Conservation (phyloP, 1,140 invertebrate genomes). For the Heterodera schachtii region DNA sequence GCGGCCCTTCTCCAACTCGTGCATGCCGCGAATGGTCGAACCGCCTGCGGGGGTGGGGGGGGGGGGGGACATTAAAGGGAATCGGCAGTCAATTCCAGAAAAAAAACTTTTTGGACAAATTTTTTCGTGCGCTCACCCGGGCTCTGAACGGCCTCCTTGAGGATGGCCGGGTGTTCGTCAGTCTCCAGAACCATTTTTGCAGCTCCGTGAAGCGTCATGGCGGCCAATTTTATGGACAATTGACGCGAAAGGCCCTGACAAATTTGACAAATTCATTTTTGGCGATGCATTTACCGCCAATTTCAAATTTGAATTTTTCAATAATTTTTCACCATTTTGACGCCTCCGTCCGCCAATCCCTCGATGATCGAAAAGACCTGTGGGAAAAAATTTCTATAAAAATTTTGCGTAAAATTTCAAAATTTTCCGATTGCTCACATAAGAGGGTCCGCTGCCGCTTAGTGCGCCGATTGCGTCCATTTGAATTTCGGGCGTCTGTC, state of each 20-base stretch:
- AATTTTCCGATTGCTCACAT: slow-evolving; percentile 72
- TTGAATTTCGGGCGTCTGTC: slow-evolving; percentile 74
- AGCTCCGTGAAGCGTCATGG: slow-evolving; percentile 86
- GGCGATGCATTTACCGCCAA: too few species aligned
- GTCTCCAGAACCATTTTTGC: slow-evolving; percentile 84
- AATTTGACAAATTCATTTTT: not conserved
- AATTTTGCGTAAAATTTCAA: too few species aligned
- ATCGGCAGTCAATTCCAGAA: too few species aligned
- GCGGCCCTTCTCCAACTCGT: slow-evolving; percentile 80
- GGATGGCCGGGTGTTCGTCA: slow-evolving; percentile 76
- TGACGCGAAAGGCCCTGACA: slow-evolving; percentile 80
- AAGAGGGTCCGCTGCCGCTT: slow-evolving; percentile 92
- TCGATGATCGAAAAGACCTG: slow-evolving; percentile 86
- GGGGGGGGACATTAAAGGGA: too few species aligned
- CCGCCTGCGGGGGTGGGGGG: slow-evolving; percentile 74
- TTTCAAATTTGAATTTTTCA: not conserved
- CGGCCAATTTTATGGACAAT: slow-evolving; percentile 79
- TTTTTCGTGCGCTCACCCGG: slow-evolving; percentile 30
- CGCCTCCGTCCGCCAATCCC: slow-evolving; percentile 85
- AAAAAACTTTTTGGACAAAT: too few species aligned
- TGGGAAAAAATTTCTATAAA: not conserved
- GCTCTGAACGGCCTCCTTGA: slow-evolving; percentile 92
- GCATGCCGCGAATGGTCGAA: slow-evolving; percentile 82
- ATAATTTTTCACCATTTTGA: slow-evolving; percentile 69
- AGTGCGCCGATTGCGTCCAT: slow-evolving; percentile 89